phyloP scores from a whole-genome alignment of 2,888 invertebrate species.

The Loripinus fragilis region DNA sequence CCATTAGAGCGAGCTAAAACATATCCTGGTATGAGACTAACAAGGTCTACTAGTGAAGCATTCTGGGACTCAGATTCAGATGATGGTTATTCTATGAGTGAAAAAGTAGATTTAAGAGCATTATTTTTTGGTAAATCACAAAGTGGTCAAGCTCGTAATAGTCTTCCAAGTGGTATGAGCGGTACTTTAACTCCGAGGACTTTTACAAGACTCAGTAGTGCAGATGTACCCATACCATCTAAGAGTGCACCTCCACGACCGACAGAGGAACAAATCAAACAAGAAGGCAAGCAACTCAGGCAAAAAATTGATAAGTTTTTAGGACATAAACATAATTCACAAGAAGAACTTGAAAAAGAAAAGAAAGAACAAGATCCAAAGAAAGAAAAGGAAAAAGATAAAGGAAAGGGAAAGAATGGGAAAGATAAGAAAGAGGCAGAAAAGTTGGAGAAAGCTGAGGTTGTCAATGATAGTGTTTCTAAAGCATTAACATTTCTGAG shows the following conservation, averaged over 20 bases:
- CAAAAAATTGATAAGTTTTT: constrained; percentile 61
- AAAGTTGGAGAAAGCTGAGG: background rate
- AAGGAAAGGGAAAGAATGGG: constrained; percentile 15
- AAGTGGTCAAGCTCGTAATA: constrained; percentile 47
- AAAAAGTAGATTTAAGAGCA: constrained; percentile 70
- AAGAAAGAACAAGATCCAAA: constrained; percentile 28
- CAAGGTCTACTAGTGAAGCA: constrained; percentile 49
- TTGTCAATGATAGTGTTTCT: constrained; percentile 29
- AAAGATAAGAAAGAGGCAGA: background rate
- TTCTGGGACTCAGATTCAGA: constrained; percentile 59
- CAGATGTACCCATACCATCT: constrained; percentile 30
- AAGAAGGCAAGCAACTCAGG: constrained; percentile 50
- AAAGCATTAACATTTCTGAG: constrained; percentile 57
- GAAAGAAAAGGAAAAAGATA: constrained; percentile 34
- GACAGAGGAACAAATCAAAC: constrained; percentile 49
- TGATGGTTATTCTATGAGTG: constrained; percentile 63
- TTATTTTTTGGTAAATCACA: constrained; percentile 65
- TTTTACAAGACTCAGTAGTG: constrained; percentile 49
- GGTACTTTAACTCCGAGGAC: constrained; percentile 55
- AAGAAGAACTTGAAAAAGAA: constrained; percentile 27
- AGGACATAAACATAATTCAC: constrained; percentile 37
- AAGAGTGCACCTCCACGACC: constrained; percentile 42
- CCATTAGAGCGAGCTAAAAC: constrained; percentile 53
- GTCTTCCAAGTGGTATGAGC: constrained; percentile 35
- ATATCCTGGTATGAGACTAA: constrained; percentile 50